Conservation (phyloP, 1,140 invertebrate species). For the Macrobrachium rosenbergii region DNA sequence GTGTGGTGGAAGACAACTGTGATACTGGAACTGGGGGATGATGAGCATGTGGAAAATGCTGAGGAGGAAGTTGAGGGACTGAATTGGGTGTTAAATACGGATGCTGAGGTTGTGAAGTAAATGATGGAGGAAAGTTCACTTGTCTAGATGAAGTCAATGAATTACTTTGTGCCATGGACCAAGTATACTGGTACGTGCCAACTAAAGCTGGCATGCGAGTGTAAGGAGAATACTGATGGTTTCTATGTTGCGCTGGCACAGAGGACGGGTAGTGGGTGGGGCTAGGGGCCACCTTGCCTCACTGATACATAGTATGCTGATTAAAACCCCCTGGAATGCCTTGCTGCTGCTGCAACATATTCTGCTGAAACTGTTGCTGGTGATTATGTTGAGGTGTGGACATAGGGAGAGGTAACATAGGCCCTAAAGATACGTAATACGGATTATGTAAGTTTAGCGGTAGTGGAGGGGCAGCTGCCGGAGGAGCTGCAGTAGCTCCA, state of each 20-base stretch:
- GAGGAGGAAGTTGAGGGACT: slow-evolving; percentile 26
- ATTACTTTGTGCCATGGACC: slow-evolving; percentile 31
- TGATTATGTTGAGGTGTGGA: slow-evolving; percentile 60
- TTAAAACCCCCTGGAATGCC: slow-evolving; percentile 59
- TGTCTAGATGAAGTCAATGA: slow-evolving; percentile 32
- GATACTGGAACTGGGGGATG: slow-evolving; percentile 1
- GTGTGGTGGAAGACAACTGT: not conserved
- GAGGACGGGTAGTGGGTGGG: slow-evolving; percentile 51
- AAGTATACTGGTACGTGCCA: slow-evolving; percentile 40
- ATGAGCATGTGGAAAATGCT: slow-evolving; percentile 35
- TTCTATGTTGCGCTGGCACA: slow-evolving; percentile 51
- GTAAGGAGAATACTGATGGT: slow-evolving; percentile 42
- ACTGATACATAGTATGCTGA: slow-evolving; percentile 61
- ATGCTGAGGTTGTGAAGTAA: slow-evolving; percentile 29
- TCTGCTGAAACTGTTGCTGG: slow-evolving; percentile 60
- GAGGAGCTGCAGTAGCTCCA: slow-evolving; percentile 24
- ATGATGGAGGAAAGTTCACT: slow-evolving; percentile 32
- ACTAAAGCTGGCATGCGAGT: slow-evolving; percentile 17
- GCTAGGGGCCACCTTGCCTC: slow-evolving; percentile 57
- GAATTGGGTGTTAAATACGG: slow-evolving; percentile 15
- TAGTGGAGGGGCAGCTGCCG: slow-evolving; percentile 46
- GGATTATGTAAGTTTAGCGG: slow-evolving; percentile 58
- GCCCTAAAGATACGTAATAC: slow-evolving; percentile 58
- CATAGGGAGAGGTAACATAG: slow-evolving; percentile 61
- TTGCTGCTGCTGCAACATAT: slow-evolving; percentile 58